Base-by-base conservation (phyloP, 2,113 vertebrate genomes). In the Dicrurus megarhynchus region DNA sequence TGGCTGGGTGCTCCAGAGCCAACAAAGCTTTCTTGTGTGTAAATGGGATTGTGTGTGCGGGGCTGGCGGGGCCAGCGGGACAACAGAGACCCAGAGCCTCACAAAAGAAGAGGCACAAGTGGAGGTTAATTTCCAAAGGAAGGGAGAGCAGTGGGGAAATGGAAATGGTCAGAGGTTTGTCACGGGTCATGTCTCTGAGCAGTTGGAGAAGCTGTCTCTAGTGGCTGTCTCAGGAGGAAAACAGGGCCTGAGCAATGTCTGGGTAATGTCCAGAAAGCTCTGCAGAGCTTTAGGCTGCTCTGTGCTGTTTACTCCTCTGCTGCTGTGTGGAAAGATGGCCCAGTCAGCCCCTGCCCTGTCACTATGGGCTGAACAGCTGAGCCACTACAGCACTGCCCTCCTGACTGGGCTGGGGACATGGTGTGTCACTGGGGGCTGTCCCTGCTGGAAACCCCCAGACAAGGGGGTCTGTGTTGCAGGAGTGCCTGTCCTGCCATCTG, bases 21-120 rank as follows among this genome's bases (percentile, higher is more conserved):
- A 80, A 97, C 96, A 97, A 95, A 96, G 96, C 84, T 94, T 91
- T 95, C 90, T 61, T 97, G 84, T 97, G 91, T 93, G 74, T 33
- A 61, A 69, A 26, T 3, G 33, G 35, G 68, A 81, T 71, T 92
- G 91, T 86, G 78, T 4, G 7, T 3, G 5, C 12, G 4, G 11
- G 68, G 19, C 69, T 74, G 76, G 32, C 1, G 2, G 53, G 80
- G 68, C 80, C 83, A 65, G 84, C 1, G 0, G 70, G 63, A 37
- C 88, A 91, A 4, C 50, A 61, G 85, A 74, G 80, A 70, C 76
- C 57, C 53, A 20, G 82, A 80, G 81, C 20, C 59, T 90, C 57
- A 5, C 74, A 85, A 61, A 71, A 10, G 47, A 49, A n/a, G 81
- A 37, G 64, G 33, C 83, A 63, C 56, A 59, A 86, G 74, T 13